Evolutionary conservation across 2,113 vertebrate species (phyloP), one percentile per base, ranked within the genome.

Genomic region (Orientallactaga bullata): DNA sequence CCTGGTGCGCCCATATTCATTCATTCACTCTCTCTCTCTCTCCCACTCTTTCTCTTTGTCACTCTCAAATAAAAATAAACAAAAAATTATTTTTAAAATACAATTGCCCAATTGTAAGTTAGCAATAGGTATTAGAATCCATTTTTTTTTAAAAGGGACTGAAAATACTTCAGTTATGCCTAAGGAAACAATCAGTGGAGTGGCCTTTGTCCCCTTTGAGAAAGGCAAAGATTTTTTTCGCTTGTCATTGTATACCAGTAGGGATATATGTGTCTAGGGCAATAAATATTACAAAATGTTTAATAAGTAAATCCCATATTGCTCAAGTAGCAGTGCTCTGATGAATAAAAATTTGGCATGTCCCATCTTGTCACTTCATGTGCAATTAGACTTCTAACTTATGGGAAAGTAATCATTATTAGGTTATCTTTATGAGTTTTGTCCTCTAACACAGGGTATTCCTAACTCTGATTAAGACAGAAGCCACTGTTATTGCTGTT

Each of bases 251-350:
- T 63, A 91, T 3, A 88, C 32, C 32, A 58, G 37, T 6, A 93
- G 21, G 17, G 55, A 9, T 42, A 37, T 10, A 8, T 37, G 6
- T 37, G 47, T n/a, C 24, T 82, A 1, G 8, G 5, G 3, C 35
- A 91, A 74, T 69, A 72, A 79, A 28, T 15, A 74, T 66, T 90
- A 66, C 7, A 84, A 77, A 84, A 91, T 55, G 32, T n/a, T 73
- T 68, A 89, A 93, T 87, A 91, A 86, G 90, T 58, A 42, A 94
- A 76, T 63, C 9, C 10, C 37, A 87, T 12, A 39, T 37, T 89
- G 72, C 72, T 89, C 79, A 90, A 95, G 72, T 66, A 86, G 2
- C 66, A 35, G 10, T 63, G 16, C 32, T 69, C 51, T 77, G 55
- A 86, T 80, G 21, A 20, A 21, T 58, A 78, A 69, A 65, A 35